Evolutionary conservation across 2,888 invertebrate species (phyloP).

Genomic region (Watsonalla binaria): DNA sequence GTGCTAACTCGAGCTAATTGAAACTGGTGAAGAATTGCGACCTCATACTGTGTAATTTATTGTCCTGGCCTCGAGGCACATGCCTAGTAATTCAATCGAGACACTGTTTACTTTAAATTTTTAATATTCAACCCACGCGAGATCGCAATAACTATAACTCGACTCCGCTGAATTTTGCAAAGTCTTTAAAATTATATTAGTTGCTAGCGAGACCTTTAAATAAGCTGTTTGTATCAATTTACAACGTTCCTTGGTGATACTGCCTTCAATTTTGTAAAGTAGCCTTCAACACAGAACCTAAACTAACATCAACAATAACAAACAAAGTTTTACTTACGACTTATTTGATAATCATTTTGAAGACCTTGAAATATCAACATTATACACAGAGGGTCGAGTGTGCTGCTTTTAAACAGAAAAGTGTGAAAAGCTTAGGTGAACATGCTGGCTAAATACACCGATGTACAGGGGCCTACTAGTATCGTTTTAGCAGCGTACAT

Average conservation of each 20-base stretch:
- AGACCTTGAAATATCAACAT: too few relatives aligned
- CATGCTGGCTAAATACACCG: too few relatives aligned
- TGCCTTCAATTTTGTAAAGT: constrained; percentile 2
- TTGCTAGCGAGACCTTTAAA: constrained; percentile 13
- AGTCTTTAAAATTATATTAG: constrained; percentile 24
- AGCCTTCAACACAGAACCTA: too few relatives aligned
- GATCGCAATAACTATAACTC: constrained; percentile 21
- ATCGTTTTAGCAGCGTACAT: too few relatives aligned
- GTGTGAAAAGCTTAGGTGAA: too few relatives aligned
- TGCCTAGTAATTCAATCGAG: constrained; percentile 23
- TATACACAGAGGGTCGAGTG: too few relatives aligned
- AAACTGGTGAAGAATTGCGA: constrained; percentile 60
- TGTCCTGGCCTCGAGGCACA: constrained; percentile 38
- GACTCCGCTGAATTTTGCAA: constrained; percentile 18
- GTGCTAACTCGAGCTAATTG: constrained; percentile 43
- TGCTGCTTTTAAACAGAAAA: too few relatives aligned
- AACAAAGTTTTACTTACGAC: too few relatives aligned
- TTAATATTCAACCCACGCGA: constrained; percentile 14
- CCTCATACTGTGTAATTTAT: constrained; percentile 53
- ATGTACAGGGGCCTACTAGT: too few relatives aligned
- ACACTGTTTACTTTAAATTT: constrained; percentile 32
- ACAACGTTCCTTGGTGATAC: constrained; percentile 9
- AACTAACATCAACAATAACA: too few relatives aligned
- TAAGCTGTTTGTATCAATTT: constrained; percentile 2
- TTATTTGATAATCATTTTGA: too few relatives aligned